phyloP scores from a whole-genome alignment of 2,888 invertebrate genomes.

The Desoria tigrina region DNA sequence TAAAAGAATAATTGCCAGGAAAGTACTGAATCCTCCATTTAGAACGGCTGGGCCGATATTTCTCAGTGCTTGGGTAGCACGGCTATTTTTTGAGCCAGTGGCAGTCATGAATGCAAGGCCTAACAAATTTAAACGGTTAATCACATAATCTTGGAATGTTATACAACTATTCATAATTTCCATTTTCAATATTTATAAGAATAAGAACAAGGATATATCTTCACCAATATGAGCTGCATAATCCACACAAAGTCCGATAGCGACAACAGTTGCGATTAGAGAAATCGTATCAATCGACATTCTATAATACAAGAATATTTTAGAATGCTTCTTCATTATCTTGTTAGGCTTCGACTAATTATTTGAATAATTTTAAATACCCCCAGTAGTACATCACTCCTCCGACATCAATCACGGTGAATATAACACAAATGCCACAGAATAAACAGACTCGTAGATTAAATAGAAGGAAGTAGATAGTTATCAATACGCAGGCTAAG shows the following conservation, averaged over 20 bases:
- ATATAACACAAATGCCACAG: constrained; percentile 61
- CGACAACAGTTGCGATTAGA: constrained; percentile 75
- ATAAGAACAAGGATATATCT: neutral
- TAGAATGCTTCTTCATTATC: neutral
- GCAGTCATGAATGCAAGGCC: constrained; percentile 71
- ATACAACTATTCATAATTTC: too few species aligned
- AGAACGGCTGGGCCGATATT: constrained; percentile 61
- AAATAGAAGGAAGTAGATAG: constrained; percentile 73
- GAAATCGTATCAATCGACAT: constrained; percentile 72
- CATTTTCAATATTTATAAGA: constrained; percentile 3
- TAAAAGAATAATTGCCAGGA: constrained; percentile 60
- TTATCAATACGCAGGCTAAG: constrained; percentile 74
- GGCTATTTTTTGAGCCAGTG: constrained; percentile 58
- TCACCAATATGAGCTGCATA: constrained; percentile 75
- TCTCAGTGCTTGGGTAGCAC: constrained; percentile 57
- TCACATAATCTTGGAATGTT: neutral
- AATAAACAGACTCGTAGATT: constrained; percentile 76
- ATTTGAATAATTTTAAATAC: constrained; percentile 66
- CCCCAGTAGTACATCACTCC: constrained; percentile 79
- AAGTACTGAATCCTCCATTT: constrained; percentile 61
- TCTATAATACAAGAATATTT: too few species aligned
- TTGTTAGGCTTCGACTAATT: neutral
- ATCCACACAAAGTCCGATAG: constrained; percentile 79
- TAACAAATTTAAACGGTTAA: constrained; percentile 4
- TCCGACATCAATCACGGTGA: constrained; percentile 64